A percentile compares a stretch with the other conserved stretches of the same genome.
phyloP scores from a whole-genome alignment of 2,113 vertebrate genomes.

The Crotalus tigris region DNA sequence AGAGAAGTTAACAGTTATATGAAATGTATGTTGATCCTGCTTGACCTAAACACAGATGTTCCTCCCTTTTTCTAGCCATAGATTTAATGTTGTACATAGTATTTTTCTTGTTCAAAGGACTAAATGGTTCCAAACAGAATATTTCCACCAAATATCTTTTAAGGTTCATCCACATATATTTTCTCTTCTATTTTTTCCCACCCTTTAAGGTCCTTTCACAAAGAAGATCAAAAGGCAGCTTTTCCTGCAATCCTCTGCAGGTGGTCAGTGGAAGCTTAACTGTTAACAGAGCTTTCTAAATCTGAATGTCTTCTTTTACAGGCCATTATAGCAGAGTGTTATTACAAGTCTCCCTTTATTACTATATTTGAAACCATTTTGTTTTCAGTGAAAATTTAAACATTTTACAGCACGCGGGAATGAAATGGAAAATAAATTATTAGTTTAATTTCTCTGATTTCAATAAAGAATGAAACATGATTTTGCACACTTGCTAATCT shows the following conservation, averaged over 20 bases:
- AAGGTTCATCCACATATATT: conserved; percentile 75
- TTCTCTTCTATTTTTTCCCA: conserved; percentile 68
- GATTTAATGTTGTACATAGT: conserved; percentile 60
- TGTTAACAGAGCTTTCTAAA: conserved; percentile 66
- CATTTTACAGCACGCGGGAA: neutral
- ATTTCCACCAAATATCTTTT: conserved; percentile 74
- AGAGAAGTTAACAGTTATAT: conserved; percentile 52
- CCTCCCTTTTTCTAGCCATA: conserved; percentile 39
- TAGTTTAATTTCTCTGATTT: conserved; percentile 19
- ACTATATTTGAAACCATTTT: conserved; percentile 48
- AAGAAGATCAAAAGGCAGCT: conserved; percentile 76
- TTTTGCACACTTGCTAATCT: neutral
- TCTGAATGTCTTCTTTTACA: conserved; percentile 64
- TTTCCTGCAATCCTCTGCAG: conserved; percentile 71
- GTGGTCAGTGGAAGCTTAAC: conserved; percentile 73
- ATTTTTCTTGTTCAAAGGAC: conserved; percentile 69
- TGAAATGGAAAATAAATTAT: conserved; percentile 15
- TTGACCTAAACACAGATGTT: conserved; percentile 64
- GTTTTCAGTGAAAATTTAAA: conserved; percentile 44
- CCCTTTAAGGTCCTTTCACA: conserved; percentile 75
- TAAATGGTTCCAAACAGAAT: conserved; percentile 71
- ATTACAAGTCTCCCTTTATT: conserved; percentile 48
- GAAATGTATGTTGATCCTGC: conserved; percentile 56
- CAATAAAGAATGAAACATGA: conserved; percentile 17
- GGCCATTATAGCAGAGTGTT: conserved; percentile 44